Conservation (phyloP, 1,140 invertebrate genomes). For the Trissolcus basalis region DNA sequence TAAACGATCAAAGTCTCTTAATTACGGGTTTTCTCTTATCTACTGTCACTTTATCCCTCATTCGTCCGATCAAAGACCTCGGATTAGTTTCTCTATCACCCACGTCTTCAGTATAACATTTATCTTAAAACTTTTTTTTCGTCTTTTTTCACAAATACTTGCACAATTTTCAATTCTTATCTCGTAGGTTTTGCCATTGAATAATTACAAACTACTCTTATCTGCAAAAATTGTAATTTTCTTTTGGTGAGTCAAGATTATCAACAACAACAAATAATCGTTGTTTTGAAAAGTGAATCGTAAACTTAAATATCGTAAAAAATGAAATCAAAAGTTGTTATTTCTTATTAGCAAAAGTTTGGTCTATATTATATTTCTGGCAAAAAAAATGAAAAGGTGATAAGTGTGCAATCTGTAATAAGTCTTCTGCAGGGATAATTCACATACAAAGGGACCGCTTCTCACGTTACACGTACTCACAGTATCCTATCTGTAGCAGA, state of each 20-base stretch:
- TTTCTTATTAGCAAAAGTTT: no score
- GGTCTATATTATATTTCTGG: no score
- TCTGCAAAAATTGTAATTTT: no score
- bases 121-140: constrained; percentile 66
- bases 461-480: constrained; percentile 31
- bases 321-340: no score
- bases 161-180: neutral
- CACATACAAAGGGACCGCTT: constrained; percentile 12
- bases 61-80: constrained; percentile 60
- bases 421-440: constrained; percentile 12
- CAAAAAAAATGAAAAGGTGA: no score
- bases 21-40: constrained; percentile 72
- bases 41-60: constrained; percentile 71
- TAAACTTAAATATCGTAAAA: no score
- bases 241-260: no score
- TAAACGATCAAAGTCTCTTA: constrained; percentile 69
- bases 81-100: constrained; percentile 74
- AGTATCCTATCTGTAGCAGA: constrained; percentile 55
- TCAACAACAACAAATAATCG: no score
- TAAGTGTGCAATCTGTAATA: no score
- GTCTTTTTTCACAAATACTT: neutral
- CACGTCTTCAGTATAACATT: constrained; percentile 64
- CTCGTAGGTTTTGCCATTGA: no score
- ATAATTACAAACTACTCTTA: no score
- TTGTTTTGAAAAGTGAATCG: no score